Percentiles rank a stretch among this genome's conserved stretches.
phyloP scores from a whole-genome alignment of 2,888 invertebrate genomes.

The Lapara coniferarum region DNA sequence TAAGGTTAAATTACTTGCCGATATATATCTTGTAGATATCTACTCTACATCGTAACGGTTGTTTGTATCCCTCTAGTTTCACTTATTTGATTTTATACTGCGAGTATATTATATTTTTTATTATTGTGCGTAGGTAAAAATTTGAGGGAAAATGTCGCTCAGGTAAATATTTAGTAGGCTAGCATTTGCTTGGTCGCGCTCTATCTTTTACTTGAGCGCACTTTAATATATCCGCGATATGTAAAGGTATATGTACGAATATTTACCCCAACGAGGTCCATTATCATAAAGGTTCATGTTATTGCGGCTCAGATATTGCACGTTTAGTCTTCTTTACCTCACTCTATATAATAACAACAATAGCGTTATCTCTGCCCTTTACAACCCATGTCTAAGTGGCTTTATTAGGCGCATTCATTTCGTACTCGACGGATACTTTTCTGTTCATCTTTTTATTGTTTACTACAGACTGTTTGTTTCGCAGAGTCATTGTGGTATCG shows the following conservation, averaged over 20 bases:
- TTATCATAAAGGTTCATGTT: conserved; percentile 67
- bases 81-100: too few species aligned
- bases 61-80: too few species aligned
- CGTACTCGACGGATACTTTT: conserved; percentile 22
- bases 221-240: conserved; percentile 51
- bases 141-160: not conserved
- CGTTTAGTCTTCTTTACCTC: conserved; percentile 55
- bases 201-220: conserved; percentile 21
- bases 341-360: conserved; percentile 50
- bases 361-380: conserved; percentile 50
- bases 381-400: conserved; percentile 23
- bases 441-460: conserved; percentile 23
- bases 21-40: too few species aligned
- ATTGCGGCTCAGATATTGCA: conserved; percentile 60
- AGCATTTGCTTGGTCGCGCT: conserved; percentile 30
- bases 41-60: too few species aligned
- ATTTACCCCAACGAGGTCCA: conserved; percentile 48
- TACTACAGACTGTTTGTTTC: conserved; percentile 21
- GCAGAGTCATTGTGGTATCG: conserved; percentile 8
- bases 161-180: conserved; percentile 17
- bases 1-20: too few species aligned
- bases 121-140: not conserved
- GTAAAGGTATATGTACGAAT: conserved; percentile 45
- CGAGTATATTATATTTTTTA: too few species aligned
- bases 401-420: conserved; percentile 25